Evolutionary conservation across 1,140 invertebrate genomes (phyloP).

Genomic region (Zaprionus camerounensis): DNA sequence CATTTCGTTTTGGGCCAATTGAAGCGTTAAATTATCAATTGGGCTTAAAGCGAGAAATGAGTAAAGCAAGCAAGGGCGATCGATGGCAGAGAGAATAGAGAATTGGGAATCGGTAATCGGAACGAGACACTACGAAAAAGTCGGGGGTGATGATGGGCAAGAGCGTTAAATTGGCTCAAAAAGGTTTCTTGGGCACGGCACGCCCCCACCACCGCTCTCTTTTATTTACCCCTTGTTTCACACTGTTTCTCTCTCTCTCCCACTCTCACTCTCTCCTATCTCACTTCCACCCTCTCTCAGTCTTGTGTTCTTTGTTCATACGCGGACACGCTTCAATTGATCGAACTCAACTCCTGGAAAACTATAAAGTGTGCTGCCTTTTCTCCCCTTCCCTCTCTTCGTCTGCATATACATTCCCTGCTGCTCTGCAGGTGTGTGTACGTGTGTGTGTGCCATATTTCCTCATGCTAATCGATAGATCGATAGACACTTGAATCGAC

Average conservation of each 20-base stretch:
- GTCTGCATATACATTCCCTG: neutral
- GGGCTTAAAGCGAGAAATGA: constrained; percentile 53
- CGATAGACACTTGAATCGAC: neutral
- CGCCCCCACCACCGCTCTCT: neutral
- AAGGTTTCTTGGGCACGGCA: constrained; percentile 41
- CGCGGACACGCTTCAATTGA: constrained; percentile 72
- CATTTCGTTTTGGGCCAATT: constrained; percentile 58
- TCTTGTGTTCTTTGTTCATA: neutral
- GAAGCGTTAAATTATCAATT: constrained; percentile 83
- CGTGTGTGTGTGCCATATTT: constrained; percentile 51
- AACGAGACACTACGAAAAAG: neutral
- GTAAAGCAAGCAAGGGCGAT: constrained; percentile 33
- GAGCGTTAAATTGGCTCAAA: constrained; percentile 77
- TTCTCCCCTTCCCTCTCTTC: neutral
- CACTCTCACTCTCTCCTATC: neutral
- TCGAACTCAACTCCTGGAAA: constrained; percentile 56
- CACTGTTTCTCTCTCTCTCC: neutral
- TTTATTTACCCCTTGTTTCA: neutral
- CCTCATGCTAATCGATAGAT: constrained; percentile 37
- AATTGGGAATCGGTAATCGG: neutral
- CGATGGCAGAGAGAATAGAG: neutral
- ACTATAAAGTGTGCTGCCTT: constrained; percentile 24
- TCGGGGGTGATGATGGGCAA: constrained; percentile 44
- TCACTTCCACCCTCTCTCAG: neutral
- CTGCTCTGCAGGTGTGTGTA: constrained; percentile 43